phyloP scores from a whole-genome alignment of 2,113 vertebrate genomes.

The Callocephalon fimbriatum region DNA sequence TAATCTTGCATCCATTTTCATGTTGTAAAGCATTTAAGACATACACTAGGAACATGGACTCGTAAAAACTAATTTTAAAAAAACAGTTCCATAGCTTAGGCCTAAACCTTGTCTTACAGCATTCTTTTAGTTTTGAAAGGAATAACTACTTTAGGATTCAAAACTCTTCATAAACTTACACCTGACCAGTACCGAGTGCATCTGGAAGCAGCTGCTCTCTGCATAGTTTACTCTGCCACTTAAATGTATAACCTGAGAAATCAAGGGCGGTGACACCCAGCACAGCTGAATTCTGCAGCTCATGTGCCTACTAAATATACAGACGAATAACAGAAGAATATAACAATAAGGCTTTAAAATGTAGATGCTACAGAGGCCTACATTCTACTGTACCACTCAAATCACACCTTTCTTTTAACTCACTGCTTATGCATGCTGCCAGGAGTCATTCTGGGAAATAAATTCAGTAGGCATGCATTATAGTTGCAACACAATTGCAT shows the following conservation, averaged over 20 bases:
- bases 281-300: not conserved
- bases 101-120: not conserved
- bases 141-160: not conserved
- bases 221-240: not conserved
- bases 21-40: not conserved
- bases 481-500: conserved; percentile 24
- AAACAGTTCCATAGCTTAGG: not conserved
- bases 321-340: not conserved
- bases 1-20: not conserved
- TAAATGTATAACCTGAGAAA: not conserved
- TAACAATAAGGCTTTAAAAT: not conserved
- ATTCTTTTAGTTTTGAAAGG: not conserved
- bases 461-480: not conserved
- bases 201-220: not conserved
- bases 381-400: not conserved
- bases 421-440: not conserved
- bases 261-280: not conserved
- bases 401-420: not conserved
- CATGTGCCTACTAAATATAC: not conserved
- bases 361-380: not conserved
- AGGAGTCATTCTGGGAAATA: conserved; percentile 33
- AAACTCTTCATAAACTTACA: not conserved
- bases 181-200: not conserved
- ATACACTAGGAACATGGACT: not conserved
- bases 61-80: not conserved